A percentile compares a stretch with the other conserved stretches of the same genome.
phyloP scores from a whole-genome alignment of 1,140 invertebrate genomes.

The Nasonia vitripennis region DNA sequence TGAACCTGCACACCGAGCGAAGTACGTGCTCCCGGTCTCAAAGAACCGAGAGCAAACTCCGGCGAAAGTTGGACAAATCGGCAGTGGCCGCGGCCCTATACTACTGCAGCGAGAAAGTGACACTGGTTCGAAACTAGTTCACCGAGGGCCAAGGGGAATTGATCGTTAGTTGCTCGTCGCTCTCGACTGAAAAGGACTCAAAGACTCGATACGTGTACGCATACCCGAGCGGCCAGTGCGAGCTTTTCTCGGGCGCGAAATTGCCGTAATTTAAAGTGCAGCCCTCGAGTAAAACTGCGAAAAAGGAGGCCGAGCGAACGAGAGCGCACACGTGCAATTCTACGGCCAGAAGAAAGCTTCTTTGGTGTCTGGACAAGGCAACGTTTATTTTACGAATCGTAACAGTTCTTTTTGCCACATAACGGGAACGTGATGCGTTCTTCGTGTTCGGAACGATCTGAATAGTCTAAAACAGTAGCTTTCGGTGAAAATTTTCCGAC shows the following conservation, averaged over 20 bases:
- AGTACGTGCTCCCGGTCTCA: neutral
- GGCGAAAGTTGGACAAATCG: neutral
- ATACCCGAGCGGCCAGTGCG: neutral
- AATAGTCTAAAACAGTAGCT: no score
- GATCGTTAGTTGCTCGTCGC: conserved; percentile 39
- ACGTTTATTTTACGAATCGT: no score
- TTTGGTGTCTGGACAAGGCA: no score
- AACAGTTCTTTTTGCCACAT: no score
- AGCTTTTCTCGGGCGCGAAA: conserved; percentile 35
- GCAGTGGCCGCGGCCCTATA: neutral
- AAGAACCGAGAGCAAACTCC: conserved; percentile 6
- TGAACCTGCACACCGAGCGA: no score
- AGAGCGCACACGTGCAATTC: neutral
- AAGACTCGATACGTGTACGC: conserved; percentile 20
- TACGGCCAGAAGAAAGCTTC: no score
- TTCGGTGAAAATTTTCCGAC: no score
- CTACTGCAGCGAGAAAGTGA: neutral
- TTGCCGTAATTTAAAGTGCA: conserved; percentile 29
- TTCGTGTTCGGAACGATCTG: no score
- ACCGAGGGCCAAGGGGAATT: conserved; percentile 32
- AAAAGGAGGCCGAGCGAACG: neutral
- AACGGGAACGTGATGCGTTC: no score
- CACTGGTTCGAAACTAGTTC: conserved; percentile 48
- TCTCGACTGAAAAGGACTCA: conserved; percentile 29
- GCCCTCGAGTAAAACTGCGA: conserved; percentile 3